Evolutionary conservation across 1,140 invertebrate species (phyloP), one percentile per base, ranked within the genome.

Genomic region (Nasonia giraulti): DNA sequence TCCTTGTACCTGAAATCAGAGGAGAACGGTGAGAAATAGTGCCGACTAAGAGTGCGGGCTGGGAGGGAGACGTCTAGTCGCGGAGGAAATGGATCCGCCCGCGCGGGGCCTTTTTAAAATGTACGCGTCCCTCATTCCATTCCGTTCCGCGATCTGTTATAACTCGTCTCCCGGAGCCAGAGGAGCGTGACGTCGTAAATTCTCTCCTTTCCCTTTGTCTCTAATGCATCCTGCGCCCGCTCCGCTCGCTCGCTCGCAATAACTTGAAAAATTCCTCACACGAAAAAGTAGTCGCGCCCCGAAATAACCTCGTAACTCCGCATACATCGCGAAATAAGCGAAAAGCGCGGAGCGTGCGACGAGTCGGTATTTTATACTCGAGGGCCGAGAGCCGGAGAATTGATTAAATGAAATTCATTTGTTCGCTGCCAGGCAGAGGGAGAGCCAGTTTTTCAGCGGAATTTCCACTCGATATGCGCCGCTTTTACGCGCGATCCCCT

Each of bases 1-100:
- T 96, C 95, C 93, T 96, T 97, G 89, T 95, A 96, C 96, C 96
- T 96, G 93, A n/a, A 93, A 71, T 71, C 6, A 11, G 27, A 71
- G 27, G 27, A 27, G 27, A 33, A 71, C 8, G 40, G 33, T 6
- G 33, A n/a, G 62, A 68, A 68, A 23, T 23, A n/a, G 62, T 14
- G 62, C 11, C 10, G 62, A 23, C 17, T n/a, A 23, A 7, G 20
- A 62, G 37, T 8, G 37, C 37, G 12, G 2, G n/a, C n/a, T n/a
- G n/a, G 20, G n/a, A 71, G 68, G 12, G 27, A 71, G 68, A 31
- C 55, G 68, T 27, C 23, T 27, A 27, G n/a, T n/a, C n/a, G n/a
- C n/a, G n/a, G n/a, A n/a, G n/a, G n/a, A n/a, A n/a, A n/a, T n/a
- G n/a, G n/a, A n/a, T n/a, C n/a, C n/a, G n/a, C n/a, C n/a, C n/a